Conservation (phyloP, 2,113 vertebrate species). For the Ptilorrhoa leucosticta region DNA sequence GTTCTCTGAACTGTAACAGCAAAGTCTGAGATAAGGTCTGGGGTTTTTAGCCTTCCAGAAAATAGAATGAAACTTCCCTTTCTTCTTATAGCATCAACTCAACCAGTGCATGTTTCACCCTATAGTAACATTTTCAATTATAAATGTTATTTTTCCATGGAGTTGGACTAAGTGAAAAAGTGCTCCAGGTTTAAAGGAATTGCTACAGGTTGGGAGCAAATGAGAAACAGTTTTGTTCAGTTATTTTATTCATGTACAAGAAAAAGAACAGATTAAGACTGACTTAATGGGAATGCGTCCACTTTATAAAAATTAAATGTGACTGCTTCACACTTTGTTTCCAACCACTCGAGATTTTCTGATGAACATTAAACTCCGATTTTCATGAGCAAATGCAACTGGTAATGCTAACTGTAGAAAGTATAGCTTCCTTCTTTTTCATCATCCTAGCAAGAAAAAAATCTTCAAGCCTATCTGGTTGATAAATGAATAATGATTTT, state of each 20-base stretch:
- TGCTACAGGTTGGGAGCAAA: neutral
- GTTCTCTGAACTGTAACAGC: neutral
- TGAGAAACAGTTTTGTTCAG: neutral
- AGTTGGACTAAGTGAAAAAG: neutral
- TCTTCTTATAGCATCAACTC: neutral
- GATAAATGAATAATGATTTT: neutral
- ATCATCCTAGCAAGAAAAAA: neutral
- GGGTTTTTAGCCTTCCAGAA: neutral
- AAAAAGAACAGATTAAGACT: neutral
- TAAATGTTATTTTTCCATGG: neutral
- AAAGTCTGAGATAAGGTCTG: neutral
- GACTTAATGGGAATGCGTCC: neutral
- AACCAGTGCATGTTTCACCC: neutral
- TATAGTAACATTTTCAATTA: neutral
- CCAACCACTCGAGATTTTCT: neutral
- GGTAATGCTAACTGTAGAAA: neutral
- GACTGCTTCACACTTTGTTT: neutral
- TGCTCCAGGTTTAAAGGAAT: neutral
- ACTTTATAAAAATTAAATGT: neutral
- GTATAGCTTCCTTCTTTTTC: neutral
- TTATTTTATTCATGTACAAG: neutral
- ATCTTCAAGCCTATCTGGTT: neutral
- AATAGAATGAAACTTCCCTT: neutral
- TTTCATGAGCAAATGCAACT: neutral
- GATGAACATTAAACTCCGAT: neutral